Evolutionary conservation across 1,140 invertebrate genomes (phyloP).

Genomic region (Tetramorium simillimum): DNA sequence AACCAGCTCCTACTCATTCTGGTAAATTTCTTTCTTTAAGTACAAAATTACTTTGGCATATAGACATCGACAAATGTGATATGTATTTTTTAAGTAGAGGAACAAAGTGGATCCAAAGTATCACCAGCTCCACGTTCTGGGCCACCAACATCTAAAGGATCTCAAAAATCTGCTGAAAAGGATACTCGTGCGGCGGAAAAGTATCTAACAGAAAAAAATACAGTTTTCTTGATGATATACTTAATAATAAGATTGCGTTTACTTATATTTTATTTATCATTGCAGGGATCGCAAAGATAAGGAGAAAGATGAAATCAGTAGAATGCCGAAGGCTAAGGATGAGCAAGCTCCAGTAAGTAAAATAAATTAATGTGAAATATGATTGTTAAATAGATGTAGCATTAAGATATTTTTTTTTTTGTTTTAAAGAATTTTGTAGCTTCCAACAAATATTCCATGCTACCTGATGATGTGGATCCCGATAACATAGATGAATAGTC

Average conservation of each 20-base stretch:
- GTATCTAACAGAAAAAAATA: constrained; percentile 9
- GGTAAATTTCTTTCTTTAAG: constrained; percentile 68
- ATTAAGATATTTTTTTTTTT: constrained; percentile 53
- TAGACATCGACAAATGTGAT: not conserved
- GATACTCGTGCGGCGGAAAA: constrained; percentile 30
- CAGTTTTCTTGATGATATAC: not conserved
- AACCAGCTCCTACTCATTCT: constrained; percentile 70
- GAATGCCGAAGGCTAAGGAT: constrained; percentile 88
- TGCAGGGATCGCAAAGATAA: constrained; percentile 79
- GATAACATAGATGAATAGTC: constrained; percentile 83
- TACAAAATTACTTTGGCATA: not conserved
- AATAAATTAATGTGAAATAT: not conserved
- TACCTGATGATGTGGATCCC: constrained; percentile 83
- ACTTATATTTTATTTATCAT: not conserved
- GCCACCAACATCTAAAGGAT: constrained; percentile 27
- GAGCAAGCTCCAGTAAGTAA: constrained; percentile 87
- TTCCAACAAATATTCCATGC: constrained; percentile 87
- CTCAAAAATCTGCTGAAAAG: constrained; percentile 46
- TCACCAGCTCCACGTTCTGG: constrained; percentile 66
- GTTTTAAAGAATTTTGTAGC: constrained; percentile 87
- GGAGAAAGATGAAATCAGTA: constrained; percentile 82
- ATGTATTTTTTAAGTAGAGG: constrained; percentile 64
- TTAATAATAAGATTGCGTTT: not conserved
- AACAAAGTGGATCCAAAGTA: constrained; percentile 73
- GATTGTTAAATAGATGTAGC: not conserved